Conservation (phyloP, 2,113 vertebrate genomes). For the Oreochromis spilurus region DNA sequence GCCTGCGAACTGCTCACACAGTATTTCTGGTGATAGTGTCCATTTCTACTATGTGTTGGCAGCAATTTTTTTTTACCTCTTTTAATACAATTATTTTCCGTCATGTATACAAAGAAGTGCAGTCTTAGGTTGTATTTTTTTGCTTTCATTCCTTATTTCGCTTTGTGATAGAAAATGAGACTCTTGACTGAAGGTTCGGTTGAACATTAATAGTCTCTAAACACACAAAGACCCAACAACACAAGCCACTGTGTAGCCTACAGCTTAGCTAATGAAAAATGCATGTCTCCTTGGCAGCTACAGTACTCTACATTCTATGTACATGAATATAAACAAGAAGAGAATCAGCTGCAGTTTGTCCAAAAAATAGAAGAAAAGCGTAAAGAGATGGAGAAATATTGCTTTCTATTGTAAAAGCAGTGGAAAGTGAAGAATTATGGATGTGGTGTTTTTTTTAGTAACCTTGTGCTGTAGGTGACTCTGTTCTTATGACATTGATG, state of each 20-base stretch:
- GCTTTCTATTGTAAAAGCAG: neutral
- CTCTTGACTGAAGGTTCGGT: neutral
- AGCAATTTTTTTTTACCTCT: neutral
- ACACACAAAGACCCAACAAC: neutral
- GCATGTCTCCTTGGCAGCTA: neutral
- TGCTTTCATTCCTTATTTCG: neutral
- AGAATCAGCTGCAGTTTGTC: neutral
- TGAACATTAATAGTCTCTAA: neutral
- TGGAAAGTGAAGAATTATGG: neutral
- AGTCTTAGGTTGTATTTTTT: neutral
- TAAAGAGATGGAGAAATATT: neutral
- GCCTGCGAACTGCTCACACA: neutral
- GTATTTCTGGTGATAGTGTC: neutral
- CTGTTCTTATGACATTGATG: conserved; percentile 43
- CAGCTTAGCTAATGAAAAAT: neutral
- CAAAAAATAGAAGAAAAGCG: neutral
- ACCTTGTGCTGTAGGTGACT: conserved; percentile 28
- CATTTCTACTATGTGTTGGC: neutral
- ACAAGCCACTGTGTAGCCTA: neutral
- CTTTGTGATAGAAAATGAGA: neutral
- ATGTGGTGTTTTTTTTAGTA: neutral
- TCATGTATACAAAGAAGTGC: neutral
- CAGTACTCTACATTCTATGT: neutral
- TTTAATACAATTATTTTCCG: neutral
- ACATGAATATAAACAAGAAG: neutral